Conservation (phyloP, 2,888 invertebrate species). For the Cyaniris semiargus region DNA sequence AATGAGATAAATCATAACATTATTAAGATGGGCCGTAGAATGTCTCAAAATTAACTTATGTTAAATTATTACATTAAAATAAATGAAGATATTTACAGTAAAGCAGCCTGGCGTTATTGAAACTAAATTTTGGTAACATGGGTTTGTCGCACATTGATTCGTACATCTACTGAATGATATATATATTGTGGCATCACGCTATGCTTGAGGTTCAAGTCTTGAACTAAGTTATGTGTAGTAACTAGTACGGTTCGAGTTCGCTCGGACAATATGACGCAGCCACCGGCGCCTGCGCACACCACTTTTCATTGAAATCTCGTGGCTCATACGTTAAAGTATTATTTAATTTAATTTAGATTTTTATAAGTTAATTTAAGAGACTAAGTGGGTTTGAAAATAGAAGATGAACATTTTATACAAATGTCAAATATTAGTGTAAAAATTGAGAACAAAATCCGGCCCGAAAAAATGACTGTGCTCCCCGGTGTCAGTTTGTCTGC, state of each 20-base stretch:
- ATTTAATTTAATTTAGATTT: neutral
- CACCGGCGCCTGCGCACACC: neutral
- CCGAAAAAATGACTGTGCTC: neutral
- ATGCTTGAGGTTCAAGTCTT: neutral
- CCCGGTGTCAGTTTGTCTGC: slow-evolving; percentile 14
- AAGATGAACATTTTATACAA: neutral
- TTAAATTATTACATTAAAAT: no score
- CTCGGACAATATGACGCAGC: slow-evolving; percentile 3
- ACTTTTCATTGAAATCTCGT: neutral
- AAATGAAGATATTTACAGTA: no score
- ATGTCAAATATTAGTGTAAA: slow-evolving; percentile 19
- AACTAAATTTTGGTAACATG: neutral
- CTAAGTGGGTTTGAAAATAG: neutral
- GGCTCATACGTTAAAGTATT: neutral
- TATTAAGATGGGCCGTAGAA: no score
- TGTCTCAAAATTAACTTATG: no score
- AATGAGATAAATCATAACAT: no score
- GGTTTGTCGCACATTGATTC: neutral
- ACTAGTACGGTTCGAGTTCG: neutral
- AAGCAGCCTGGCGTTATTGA: neutral
- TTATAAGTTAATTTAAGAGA: neutral
- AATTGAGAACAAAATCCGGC: neutral
- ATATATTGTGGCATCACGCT: neutral
- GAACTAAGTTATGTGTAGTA: neutral
- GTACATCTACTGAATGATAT: neutral